These are phyloP conservation scores for Felis catus DNA, from an alignment of 2,113 vertebrate species.

Conservation along the genomic window DNA sequence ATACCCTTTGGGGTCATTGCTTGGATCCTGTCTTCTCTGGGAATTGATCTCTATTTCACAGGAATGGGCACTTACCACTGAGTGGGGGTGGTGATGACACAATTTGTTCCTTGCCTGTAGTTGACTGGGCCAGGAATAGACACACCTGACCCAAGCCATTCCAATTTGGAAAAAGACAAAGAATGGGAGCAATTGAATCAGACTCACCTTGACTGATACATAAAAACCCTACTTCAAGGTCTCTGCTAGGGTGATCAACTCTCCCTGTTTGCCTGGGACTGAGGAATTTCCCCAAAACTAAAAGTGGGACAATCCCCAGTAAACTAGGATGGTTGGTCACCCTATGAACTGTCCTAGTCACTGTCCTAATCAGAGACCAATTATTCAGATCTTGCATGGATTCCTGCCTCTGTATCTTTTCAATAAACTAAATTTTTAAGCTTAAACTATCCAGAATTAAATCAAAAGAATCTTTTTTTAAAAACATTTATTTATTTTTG, in stretches of 20 bases:
- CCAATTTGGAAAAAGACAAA: background rate
- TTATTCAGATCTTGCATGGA: background rate
- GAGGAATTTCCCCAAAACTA: background rate
- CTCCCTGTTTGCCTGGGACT: background rate
- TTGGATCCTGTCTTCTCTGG: background rate
- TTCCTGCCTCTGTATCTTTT: background rate
- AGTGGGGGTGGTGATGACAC: fast-evolving
- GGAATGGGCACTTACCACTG: fast-evolving
- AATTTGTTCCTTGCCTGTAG: background rate
- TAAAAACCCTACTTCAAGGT: background rate
- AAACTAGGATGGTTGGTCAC: background rate
- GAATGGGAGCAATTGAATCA: background rate
- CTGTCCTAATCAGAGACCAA: background rate
- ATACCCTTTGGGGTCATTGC: background rate
- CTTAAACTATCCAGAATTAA: background rate
- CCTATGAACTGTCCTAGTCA: background rate
- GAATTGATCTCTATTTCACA: background rate
- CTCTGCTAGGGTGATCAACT: background rate
- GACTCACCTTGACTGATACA: background rate
- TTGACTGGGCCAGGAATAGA: background rate
- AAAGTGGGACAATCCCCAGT: background rate
- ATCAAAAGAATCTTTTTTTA: background rate
- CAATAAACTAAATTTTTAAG: background rate
- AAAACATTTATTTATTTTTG: no score
- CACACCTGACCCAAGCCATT: background rate